Base-by-base conservation (phyloP, 2,888 invertebrate genomes). In the Sarcophaga variegata region DNA sequence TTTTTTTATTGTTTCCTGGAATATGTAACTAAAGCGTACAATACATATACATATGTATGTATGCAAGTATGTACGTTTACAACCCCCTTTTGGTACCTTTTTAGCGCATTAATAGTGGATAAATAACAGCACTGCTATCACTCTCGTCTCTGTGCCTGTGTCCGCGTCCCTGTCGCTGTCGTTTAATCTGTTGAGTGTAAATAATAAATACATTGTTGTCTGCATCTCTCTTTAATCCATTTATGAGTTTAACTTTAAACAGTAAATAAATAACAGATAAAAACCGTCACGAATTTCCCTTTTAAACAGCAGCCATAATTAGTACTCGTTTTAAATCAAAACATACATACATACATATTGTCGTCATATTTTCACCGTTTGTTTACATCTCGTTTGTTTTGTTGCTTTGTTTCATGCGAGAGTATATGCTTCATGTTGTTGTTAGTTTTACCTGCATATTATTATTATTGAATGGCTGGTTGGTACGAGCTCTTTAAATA, bases 141-240 rank as follows among this genome's bases (percentile, higher is more conserved):
- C 6, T 37, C 6, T 6, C 0, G 6, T 5, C 37, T 37, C 6
- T 37, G 6, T 37, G 0, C 6, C 37, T 37, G 27, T 27, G 27
- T 27, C 27, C 4, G 2, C 6, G 6, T 71, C 47, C 3, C 60
- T 37, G 20, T 63, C 47, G 47, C 10, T n/a, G 45, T 49, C 20
- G 2, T 22, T 14, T 66, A 66, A 77, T 59, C 59, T 47, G 69
- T 69, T n/a, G 62, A 47, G 20, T 70, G 49, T 25, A 47, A 63
- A 49, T 70, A 27, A 70, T 22, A 63, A n/a, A 63, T 6, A 59
- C 59, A 37, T 71, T 71, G 69, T 47, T 20, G 20, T 27, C 11
- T 54, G 27, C n/a, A n/a, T 62, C n/a, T 59, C 22, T 20, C n/a
- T 22, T 63, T 80, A 80, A 80, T 80, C 80, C 59, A n/a, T 64